Percentiles rank a stretch among this genome's conserved stretches.
Conservation (phyloP, 2,888 invertebrate species). For the Pimpla rufipes region DNA sequence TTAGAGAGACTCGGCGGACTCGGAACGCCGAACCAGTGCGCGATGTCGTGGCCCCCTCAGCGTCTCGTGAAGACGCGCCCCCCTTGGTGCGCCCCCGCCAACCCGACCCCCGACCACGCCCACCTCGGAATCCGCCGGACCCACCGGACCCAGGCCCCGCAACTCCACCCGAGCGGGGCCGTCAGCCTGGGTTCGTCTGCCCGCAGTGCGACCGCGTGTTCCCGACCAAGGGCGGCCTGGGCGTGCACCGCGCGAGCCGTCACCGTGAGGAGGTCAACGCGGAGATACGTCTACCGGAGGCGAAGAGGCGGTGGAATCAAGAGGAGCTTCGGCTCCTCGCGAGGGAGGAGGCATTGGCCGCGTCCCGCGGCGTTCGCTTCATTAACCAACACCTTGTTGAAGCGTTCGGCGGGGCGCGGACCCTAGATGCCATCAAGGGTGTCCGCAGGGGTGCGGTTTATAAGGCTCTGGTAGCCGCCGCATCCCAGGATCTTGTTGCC, state of each 20-base stretch:
- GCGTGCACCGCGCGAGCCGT: not conserved
- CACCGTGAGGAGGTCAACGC: slow-evolving; percentile 3
- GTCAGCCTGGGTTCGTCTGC: not conserved
- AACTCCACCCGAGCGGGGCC: not conserved
- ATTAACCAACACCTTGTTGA: not conserved
- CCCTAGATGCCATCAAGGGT: not conserved
- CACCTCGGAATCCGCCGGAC: not conserved
- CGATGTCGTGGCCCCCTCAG: not conserved
- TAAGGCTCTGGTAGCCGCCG: slow-evolving; percentile 16
- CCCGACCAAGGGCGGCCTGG: not conserved
- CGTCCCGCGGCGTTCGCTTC: not conserved
- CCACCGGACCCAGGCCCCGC: not conserved
- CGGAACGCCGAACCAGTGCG: not conserved
- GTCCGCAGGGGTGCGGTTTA: not conserved
- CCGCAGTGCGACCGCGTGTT: not conserved
- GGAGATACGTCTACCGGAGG: not conserved
- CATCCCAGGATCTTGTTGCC: not conserved
- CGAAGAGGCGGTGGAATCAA: not conserved
- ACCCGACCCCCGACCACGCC: not conserved
- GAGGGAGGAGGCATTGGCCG: slow-evolving; percentile 6
- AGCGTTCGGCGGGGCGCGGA: not conserved
- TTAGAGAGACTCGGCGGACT: not conserved
- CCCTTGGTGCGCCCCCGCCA: not conserved
- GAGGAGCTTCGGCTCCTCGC: slow-evolving; percentile 6
- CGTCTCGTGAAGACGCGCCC: not conserved